phyloP scores from a whole-genome alignment of 1,140 invertebrate genomes.

The Polypedilum pembai region DNA sequence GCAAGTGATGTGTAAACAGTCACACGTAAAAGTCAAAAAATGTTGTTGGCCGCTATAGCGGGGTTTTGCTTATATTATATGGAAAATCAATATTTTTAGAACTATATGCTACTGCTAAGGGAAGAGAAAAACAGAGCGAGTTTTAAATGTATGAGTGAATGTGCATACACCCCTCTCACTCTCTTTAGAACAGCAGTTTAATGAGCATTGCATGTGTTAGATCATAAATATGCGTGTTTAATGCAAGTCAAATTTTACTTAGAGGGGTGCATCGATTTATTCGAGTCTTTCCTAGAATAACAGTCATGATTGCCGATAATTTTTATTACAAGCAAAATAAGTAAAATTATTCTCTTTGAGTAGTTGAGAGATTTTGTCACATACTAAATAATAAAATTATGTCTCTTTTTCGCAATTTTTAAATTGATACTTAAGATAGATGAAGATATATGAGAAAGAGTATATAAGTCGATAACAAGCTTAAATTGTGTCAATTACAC shows the following conservation, averaged over 20 bases:
- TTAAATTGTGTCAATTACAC: constrained; percentile 26
- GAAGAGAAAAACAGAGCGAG: not conserved
- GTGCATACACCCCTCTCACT: too few species aligned
- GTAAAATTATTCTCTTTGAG: too few species aligned
- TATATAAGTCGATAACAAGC: not conserved
- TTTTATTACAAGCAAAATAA: too few species aligned
- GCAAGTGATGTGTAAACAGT: constrained; percentile 7
- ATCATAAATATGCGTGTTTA: constrained; percentile 4
- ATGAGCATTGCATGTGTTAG: constrained; percentile 3
- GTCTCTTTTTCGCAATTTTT: not conserved
- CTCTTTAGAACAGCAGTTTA: not conserved
- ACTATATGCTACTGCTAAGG: not conserved
- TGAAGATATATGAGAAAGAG: not conserved
- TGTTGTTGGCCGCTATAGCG: not conserved
- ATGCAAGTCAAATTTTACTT: too few species aligned
- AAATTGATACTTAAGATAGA: constrained; percentile 1
- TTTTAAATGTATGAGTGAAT: not conserved
- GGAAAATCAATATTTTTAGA: constrained; percentile 4
- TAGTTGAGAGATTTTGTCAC: too few species aligned
- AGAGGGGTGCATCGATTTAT: too few species aligned
- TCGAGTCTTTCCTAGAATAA: too few species aligned
- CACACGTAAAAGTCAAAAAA: not conserved
- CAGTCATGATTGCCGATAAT: too few species aligned
- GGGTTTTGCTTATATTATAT: not conserved
- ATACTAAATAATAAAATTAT: too few species aligned